Conservation (phyloP, 2,113 vertebrate genomes). For the Ondatra zibethicus region DNA sequence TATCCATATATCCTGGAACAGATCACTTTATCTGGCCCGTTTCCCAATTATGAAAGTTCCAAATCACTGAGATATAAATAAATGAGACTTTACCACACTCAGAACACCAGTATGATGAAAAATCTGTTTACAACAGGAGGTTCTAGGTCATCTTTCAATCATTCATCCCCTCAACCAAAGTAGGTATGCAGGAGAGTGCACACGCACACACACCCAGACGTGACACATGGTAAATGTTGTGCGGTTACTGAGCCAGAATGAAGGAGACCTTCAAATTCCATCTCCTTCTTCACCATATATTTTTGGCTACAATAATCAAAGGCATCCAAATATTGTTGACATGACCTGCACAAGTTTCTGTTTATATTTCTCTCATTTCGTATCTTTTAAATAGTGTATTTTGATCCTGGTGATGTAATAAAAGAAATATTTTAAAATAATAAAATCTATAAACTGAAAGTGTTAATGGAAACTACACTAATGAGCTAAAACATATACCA, state of each 20-base stretch:
- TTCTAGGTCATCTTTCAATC: conserved; percentile 80
- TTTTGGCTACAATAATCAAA: conserved; percentile 58
- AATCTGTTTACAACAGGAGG: conserved; percentile 78
- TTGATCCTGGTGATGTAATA: neutral
- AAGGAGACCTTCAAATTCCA: conserved; percentile 61
- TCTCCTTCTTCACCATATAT: conserved; percentile 44
- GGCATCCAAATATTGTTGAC: conserved; percentile 11
- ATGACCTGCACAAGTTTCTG: neutral
- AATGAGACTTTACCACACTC: conserved; percentile 72
- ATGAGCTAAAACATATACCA: neutral
- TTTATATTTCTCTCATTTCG: conserved; percentile 28
- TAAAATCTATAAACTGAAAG: conserved; percentile 9
- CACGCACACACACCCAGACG: neutral
- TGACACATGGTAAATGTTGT: conserved; percentile 77
- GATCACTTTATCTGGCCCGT: conserved; percentile 56
- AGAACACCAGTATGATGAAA: conserved; percentile 72
- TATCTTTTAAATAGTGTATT: conserved; percentile 16
- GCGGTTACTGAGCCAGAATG: conserved; percentile 65
- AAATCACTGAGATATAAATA: conserved; percentile 78
- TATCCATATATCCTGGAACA: neutral
- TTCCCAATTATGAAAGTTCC: conserved; percentile 77
- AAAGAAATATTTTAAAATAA: conserved; percentile 18
- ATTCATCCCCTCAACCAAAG: conserved; percentile 73
- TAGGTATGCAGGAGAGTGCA: neutral
- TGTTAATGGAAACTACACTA: conserved; percentile 6